phyloP scores from a whole-genome alignment of 2,888 invertebrate genomes.

The Drosophila aldrichi region DNA sequence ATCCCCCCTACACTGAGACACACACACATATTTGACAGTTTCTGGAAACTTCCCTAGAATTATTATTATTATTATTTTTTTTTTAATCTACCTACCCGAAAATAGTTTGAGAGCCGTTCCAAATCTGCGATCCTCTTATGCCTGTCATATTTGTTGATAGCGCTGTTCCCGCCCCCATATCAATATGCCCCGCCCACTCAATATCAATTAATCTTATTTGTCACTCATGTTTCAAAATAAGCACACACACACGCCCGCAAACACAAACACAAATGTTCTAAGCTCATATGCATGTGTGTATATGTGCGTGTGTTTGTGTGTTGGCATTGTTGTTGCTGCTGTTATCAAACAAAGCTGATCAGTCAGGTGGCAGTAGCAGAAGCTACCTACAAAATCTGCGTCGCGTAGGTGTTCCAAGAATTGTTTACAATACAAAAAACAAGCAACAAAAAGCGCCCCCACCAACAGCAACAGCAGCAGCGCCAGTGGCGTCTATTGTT shows the following conservation, averaged over 20 bases:
- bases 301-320: background rate
- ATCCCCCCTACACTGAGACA: constrained; percentile 9
- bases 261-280: constrained; percentile 16
- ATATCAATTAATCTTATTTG: constrained; percentile 81
- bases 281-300: background rate
- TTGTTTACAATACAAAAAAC: constrained; percentile 65
- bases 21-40: constrained; percentile 7
- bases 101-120: constrained; percentile 42
- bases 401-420: constrained; percentile 77
- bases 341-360: constrained; percentile 81
- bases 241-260: constrained; percentile 18
- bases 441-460: constrained; percentile 42
- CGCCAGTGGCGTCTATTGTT: constrained; percentile 77
- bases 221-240: constrained; percentile 72
- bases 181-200: constrained; percentile 24
- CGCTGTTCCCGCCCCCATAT: constrained; percentile 8
- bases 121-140: constrained; percentile 76
- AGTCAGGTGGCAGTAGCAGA: constrained; percentile 78
- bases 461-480: constrained; percentile 35
- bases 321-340: constrained; percentile 39
- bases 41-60: constrained; percentile 30
- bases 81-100: constrained; percentile 23
- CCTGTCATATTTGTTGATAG: constrained; percentile 65
- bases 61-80: no score
- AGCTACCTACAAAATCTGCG: constrained; percentile 72